These are phyloP conservation scores for Drosophila prolongata DNA, from an alignment of 2,888 invertebrate genomes.

Conservation along the genomic window DNA sequence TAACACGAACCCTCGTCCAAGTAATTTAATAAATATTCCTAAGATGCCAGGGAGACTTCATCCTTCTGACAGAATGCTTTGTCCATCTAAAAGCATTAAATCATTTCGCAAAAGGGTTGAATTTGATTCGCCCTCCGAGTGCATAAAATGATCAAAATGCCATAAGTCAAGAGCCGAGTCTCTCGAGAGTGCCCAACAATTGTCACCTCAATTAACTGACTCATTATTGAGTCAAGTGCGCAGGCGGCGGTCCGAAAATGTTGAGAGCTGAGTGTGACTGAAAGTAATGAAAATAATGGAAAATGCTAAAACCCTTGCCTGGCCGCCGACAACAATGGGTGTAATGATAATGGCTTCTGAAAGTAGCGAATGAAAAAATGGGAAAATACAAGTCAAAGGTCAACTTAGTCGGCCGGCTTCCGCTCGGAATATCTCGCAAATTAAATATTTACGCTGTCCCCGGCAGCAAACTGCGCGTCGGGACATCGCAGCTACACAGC, in stretches of 20 bases:
- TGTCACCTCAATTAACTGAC: constrained; percentile 77
- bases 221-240: constrained; percentile 68
- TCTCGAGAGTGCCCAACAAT: constrained; percentile 54
- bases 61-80: constrained; percentile 23
- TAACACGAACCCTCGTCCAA: constrained; percentile 32
- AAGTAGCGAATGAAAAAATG: constrained; percentile 25
- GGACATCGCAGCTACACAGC: constrained; percentile 43
- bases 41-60: not conserved
- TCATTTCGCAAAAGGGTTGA: constrained; percentile 50
- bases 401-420: constrained; percentile 55
- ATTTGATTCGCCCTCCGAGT: constrained; percentile 47
- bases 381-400: constrained; percentile 56
- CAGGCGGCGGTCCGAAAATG: constrained; percentile 42
- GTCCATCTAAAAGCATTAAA: constrained; percentile 62
- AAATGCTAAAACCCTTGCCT: constrained; percentile 28
- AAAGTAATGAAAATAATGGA: constrained; percentile 34
- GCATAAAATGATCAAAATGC: constrained; percentile 72
- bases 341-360: constrained; percentile 36
- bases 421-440: constrained; percentile 69
- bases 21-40: constrained; percentile 38
- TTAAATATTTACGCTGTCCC: constrained; percentile 74
- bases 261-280: constrained; percentile 11
- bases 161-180: constrained; percentile 57
- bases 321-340: constrained; percentile 33
- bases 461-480: constrained; percentile 34